Evolutionary conservation across 1,140 invertebrate species (phyloP).

Genomic region (Delia radicum): DNA sequence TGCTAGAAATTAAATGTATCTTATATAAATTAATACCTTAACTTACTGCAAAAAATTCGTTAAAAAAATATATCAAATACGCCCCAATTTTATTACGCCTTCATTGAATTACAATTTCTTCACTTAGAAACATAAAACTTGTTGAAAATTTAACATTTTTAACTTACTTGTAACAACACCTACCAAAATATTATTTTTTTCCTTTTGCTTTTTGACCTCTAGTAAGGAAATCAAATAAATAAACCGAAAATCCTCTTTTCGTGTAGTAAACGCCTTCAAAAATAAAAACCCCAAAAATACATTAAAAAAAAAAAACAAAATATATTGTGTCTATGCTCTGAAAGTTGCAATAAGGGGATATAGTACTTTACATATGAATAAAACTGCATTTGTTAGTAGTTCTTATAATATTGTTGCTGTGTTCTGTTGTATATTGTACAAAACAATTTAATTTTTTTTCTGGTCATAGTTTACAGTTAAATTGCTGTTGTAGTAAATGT

Average conservation of each 20-base stretch:
- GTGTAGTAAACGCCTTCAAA: conserved; percentile 10
- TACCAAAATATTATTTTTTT: neutral
- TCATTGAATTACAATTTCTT: too few species aligned
- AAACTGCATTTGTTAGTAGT: neutral
- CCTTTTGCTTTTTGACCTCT: conserved; percentile 2
- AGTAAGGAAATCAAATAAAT: neutral
- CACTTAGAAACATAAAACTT: neutral
- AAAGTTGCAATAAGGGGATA: neutral
- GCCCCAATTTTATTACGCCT: neutral
- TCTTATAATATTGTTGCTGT: neutral
- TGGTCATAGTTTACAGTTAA: conserved; percentile 20
- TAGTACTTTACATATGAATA: neutral
- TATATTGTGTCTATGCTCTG: neutral
- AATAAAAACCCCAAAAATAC: neutral
- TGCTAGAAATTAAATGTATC: too few species aligned
- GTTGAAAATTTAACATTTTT: neutral
- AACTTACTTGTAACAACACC: conserved; percentile 1
- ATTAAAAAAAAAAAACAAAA: neutral
- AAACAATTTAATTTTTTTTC: neutral
- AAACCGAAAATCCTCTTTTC: neutral
- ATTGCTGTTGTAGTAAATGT: conserved; percentile 18
- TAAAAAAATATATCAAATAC: neutral
- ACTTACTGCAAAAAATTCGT: neutral
- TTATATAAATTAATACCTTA: neutral
- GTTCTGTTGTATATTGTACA: neutral